These are phyloP conservation scores for Enchytraeus crypticus DNA, from an alignment of 2,888 invertebrate species.

Conservation along the genomic window DNA sequence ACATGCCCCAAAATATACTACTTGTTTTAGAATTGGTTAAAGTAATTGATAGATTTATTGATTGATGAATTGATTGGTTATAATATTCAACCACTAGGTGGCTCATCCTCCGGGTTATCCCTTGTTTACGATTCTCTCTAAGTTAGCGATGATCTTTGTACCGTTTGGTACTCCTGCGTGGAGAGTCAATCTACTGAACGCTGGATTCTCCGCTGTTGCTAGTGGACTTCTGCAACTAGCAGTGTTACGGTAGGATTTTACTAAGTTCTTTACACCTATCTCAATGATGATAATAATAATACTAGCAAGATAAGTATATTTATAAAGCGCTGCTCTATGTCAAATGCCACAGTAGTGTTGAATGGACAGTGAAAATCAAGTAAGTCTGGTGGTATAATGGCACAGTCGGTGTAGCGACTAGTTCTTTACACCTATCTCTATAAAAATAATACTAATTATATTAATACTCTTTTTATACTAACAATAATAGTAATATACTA, in stretches of 20 bases:
- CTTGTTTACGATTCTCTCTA: slow-evolving; percentile 38
- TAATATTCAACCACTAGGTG: slow-evolving; percentile 30
- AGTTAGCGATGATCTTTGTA: slow-evolving; percentile 31
- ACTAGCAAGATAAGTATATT: no score
- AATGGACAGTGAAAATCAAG: no score
- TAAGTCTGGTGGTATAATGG: no score
- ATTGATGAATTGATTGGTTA: background rate
- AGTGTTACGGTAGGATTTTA: slow-evolving; percentile 29
- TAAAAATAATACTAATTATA: no score
- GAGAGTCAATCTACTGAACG: slow-evolving; percentile 39
- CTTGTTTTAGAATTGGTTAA: background rate
- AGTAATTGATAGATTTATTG: background rate
- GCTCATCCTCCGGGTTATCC: slow-evolving; percentile 48
- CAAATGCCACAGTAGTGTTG: no score
- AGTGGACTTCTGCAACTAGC: slow-evolving; percentile 30
- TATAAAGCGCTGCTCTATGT: no score
- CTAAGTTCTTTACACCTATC: no score
- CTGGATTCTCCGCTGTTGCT: slow-evolving; percentile 32
- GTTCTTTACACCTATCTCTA: no score
- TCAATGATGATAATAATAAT: no score
- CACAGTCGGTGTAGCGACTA: no score
- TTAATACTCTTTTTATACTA: no score
- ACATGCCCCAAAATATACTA: background rate
- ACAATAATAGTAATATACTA: no score
- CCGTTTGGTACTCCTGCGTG: slow-evolving; percentile 38